Percentiles rank a stretch among this genome's conserved stretches.
phyloP scores from a whole-genome alignment of 2,113 vertebrate genomes.

The Passer montanus region DNA sequence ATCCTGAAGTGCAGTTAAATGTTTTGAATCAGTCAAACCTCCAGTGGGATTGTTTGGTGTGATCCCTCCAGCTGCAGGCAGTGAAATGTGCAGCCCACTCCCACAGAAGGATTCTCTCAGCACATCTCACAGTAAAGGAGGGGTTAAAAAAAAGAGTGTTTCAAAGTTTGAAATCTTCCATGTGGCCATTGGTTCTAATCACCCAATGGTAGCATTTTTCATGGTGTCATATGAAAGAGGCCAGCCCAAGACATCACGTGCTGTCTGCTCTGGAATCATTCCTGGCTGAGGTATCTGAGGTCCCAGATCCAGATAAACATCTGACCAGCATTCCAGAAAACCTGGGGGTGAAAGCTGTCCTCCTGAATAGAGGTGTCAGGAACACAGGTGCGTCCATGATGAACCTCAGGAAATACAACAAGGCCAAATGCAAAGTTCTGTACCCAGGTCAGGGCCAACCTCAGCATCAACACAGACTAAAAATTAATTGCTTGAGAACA shows the following conservation, averaged over 20 bases:
- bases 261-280: neutral
- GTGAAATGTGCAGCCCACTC: neutral
- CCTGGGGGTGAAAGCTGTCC: neutral
- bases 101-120: neutral
- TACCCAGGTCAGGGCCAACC: neutral
- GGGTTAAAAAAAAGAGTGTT: neutral
- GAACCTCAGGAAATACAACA: neutral
- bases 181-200: neutral
- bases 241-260: accelerated
- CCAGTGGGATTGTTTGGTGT: neutral
- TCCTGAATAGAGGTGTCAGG: neutral
- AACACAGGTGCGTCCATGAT: neutral
- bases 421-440: neutral
- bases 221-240: neutral
- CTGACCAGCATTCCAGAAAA: neutral
- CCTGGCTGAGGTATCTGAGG: neutral
- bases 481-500: neutral
- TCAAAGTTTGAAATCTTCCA: neutral
- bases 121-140: neutral
- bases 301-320: neutral
- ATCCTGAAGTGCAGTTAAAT: neutral
- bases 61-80: neutral
- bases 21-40: neutral
- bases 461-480: neutral
- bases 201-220: neutral